Conservation (phyloP, 2,888 invertebrate species). For the Poecilobothrus nobilitatus region DNA sequence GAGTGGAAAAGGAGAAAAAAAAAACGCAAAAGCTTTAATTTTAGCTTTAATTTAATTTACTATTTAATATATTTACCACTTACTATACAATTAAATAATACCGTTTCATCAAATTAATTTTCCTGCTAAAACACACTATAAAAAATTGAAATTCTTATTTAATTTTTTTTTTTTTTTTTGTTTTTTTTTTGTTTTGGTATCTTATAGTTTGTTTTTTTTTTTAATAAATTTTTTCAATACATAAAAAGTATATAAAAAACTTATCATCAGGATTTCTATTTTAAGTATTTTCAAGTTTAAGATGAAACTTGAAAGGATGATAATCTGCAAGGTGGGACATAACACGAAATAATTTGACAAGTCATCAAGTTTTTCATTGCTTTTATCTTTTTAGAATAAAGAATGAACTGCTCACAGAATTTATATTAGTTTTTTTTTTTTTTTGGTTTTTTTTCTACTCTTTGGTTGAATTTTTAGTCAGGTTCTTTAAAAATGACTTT, state of each 20-base stretch:
- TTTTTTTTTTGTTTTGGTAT: too few species aligned
- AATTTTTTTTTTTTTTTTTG: too few species aligned
- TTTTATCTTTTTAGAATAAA: background rate
- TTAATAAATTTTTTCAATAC: too few species aligned
- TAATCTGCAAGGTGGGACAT: conserved; percentile 5
- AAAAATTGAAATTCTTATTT: too few species aligned
- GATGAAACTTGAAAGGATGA: background rate
- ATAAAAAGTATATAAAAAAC: background rate
- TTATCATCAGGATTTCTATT: background rate
- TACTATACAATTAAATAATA: too few species aligned
- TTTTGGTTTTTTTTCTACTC: background rate
- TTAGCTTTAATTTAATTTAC: too few species aligned
- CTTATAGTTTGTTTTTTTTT: too few species aligned
- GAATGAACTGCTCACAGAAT: conserved; percentile 1
- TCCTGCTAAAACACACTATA: too few species aligned
- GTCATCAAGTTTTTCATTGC: conserved; percentile 9
- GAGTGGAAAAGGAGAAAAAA: too few species aligned
- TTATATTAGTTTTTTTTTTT: conserved; percentile 2
- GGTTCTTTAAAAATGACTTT: background rate
- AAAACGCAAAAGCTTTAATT: too few species aligned
- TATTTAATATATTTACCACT: too few species aligned
- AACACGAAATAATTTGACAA: conserved; percentile 10
- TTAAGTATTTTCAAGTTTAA: background rate
- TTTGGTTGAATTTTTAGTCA: background rate
- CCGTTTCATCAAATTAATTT: too few species aligned